phyloP scores from a whole-genome alignment of 2,113 vertebrate genomes.

The Elachura formosa region DNA sequence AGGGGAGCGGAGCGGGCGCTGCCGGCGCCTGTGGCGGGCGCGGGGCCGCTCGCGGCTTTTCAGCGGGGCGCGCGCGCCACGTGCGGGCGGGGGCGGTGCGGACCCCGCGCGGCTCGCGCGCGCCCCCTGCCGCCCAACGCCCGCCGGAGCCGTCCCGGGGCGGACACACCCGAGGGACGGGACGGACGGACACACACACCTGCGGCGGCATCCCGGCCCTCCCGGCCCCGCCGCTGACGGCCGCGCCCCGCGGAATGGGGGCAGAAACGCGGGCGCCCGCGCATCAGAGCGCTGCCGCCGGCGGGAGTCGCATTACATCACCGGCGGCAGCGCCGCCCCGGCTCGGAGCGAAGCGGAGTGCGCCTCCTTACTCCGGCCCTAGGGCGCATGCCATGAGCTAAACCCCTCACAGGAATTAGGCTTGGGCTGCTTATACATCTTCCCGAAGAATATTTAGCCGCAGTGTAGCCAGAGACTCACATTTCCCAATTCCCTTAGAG shows the following conservation, averaged over 20 bases:
- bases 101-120: neutral
- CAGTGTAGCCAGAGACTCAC: neutral
- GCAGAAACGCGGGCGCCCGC: neutral
- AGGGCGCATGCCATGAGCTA: rapidly evolving
- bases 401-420: neutral
- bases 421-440: neutral
- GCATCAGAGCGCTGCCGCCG: rapidly evolving
- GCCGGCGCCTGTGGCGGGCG: constrained; percentile 23
- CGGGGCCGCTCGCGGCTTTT: constrained; percentile 12
- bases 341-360: rapidly evolving
- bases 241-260: neutral
- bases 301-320: neutral
- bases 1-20: neutral
- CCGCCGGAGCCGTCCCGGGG: neutral
- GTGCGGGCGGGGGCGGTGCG: neutral
- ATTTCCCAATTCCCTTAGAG: neutral
- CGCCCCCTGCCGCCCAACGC: constrained; percentile 28
- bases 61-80: neutral
- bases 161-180: neutral
- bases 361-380: neutral
- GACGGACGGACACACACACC: neutral
- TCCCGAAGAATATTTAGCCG: neutral
- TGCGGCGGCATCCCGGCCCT: neutral
- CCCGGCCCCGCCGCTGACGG: neutral
- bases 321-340: neutral